Conservation (phyloP, 2,888 invertebrate genomes). For the Stratiomys singularior region DNA sequence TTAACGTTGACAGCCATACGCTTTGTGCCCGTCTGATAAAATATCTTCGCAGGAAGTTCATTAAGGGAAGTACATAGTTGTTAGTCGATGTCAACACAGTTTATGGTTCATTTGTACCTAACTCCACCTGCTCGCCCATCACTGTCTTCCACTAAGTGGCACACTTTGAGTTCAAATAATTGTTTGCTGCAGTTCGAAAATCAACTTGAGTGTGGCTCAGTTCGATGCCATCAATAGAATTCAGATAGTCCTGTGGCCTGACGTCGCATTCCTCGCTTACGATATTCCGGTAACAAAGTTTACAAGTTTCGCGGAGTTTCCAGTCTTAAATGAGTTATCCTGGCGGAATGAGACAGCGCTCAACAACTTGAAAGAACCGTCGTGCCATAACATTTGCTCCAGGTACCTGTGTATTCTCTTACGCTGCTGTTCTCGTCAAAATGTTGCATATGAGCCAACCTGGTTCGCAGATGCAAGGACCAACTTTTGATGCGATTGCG, state of each 20-base stretch:
- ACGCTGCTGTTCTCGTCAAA: not conserved
- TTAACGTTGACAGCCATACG: not conserved
- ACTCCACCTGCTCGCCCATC: not conserved
- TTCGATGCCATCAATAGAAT: conserved; percentile 17
- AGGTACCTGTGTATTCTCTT: not conserved
- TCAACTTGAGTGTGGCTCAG: conserved; percentile 21
- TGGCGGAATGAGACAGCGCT: not conserved
- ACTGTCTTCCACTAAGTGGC: not conserved
- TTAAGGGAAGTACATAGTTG: conserved; percentile 15
- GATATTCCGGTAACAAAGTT: not conserved
- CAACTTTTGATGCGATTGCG: conserved; percentile 20
- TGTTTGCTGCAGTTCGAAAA: conserved; percentile 9
- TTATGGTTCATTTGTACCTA: conserved; percentile 8
- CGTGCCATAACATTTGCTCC: not conserved
- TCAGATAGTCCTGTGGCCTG: not conserved
- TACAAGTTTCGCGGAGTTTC: conserved; percentile 3
- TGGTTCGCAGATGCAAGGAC: not conserved
- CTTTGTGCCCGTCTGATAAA: not conserved
- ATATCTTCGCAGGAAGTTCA: conserved; percentile 32
- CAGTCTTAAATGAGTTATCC: not conserved
- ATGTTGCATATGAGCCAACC: not conserved
- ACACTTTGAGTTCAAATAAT: not conserved
- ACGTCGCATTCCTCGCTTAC: not conserved
- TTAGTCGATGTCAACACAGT: conserved; percentile 25
- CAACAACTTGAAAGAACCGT: not conserved